Percentiles rank a stretch among this genome's conserved stretches.
Evolutionary conservation across 1,140 invertebrate genomes (phyloP).

Genomic region (Lucilia sericata): DNA sequence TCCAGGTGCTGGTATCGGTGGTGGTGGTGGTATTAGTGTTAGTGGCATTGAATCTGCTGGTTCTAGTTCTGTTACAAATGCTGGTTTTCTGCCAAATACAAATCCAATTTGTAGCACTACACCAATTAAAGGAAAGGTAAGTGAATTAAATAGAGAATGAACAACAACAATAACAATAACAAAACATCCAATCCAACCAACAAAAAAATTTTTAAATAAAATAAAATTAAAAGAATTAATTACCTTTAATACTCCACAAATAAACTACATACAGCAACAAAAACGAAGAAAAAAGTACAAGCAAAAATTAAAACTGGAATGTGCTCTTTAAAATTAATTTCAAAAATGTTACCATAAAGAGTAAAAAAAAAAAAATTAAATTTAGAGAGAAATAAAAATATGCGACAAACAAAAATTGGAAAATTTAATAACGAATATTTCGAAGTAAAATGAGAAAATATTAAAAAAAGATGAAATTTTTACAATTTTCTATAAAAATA

Average conservation of each 20-base stretch:
- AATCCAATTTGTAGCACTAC: constrained; percentile 38
- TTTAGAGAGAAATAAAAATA: too few relatives aligned
- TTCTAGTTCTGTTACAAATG: constrained; percentile 25
- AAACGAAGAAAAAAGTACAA: too few relatives aligned
- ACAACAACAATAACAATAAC: background rate
- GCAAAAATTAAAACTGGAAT: too few relatives aligned
- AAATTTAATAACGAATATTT: too few relatives aligned
- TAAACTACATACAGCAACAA: background rate
- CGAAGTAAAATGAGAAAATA: too few relatives aligned
- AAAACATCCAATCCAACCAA: background rate
- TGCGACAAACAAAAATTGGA: too few relatives aligned
- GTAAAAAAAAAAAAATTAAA: too few relatives aligned
- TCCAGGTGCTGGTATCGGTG: background rate
- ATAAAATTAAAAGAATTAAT: constrained; percentile 22
- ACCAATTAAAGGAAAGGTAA: constrained; percentile 43
- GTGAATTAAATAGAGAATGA: constrained; percentile 41
- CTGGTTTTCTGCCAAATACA: constrained; percentile 43
- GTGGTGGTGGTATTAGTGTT: background rate
- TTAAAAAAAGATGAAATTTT: too few relatives aligned
- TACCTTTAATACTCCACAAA: background rate
- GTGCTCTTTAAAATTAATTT: too few relatives aligned
- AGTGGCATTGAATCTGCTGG: constrained; percentile 11
- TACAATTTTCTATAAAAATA: too few relatives aligned
- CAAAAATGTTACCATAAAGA: too few relatives aligned
- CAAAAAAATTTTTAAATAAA: background rate